phyloP scores from a whole-genome alignment of 2,888 invertebrate species.

The Caradrina clavipalpis region DNA sequence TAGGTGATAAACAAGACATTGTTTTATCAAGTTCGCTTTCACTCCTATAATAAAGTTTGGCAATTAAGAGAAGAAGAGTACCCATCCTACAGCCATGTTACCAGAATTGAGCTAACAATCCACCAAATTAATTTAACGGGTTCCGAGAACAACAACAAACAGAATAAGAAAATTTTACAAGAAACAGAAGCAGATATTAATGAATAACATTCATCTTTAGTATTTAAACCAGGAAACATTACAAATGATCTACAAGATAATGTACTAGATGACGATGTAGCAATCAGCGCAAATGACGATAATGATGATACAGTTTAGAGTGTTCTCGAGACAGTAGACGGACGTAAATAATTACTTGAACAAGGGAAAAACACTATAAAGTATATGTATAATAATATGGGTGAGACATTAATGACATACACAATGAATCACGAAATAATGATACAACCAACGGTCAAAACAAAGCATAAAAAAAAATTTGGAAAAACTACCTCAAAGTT shows the following conservation, averaged over 20 bases:
- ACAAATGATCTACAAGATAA: background rate
- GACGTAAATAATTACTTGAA: constrained; percentile 30
- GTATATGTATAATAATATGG: constrained; percentile 6
- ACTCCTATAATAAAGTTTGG: constrained; percentile 44
- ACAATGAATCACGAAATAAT: constrained; percentile 50
- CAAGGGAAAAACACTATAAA: constrained; percentile 24
- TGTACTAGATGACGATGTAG: background rate
- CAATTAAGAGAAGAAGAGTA: constrained; percentile 45
- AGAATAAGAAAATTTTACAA: constrained; percentile 19
- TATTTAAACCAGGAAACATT: background rate
- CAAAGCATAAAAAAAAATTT: constrained; percentile 30
- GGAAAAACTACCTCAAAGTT: constrained; percentile 17
- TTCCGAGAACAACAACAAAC: constrained; percentile 25
- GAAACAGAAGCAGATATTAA: background rate
- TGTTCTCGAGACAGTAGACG: constrained; percentile 28
- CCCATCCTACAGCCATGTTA: constrained; percentile 18
- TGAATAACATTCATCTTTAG: background rate
- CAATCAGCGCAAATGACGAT: constrained; percentile 18
- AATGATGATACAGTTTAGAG: constrained; percentile 15
- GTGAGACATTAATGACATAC: constrained; percentile 22
- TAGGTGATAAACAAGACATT: constrained; percentile 1
- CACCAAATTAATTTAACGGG: constrained; percentile 55
- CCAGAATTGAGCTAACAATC: constrained; percentile 49
- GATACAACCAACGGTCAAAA: constrained; percentile 40
- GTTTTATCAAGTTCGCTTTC: constrained; percentile 29